phyloP scores from a whole-genome alignment of 2,888 invertebrate genomes.

The Carabus problematicus region DNA sequence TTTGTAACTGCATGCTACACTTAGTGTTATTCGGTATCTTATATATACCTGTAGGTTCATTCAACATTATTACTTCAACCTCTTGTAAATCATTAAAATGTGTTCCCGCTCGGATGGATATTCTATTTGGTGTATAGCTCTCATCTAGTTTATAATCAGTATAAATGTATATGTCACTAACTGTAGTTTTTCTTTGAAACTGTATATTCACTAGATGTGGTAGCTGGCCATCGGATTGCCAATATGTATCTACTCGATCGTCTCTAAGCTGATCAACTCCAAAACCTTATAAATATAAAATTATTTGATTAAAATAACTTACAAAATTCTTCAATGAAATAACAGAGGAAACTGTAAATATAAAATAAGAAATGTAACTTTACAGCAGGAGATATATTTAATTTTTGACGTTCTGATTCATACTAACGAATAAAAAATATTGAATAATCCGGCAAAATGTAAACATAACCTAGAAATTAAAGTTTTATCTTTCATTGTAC shows the following conservation, averaged over 20 bases:
- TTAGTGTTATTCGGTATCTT: conserved; percentile 9
- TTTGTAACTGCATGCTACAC: conserved; percentile 14
- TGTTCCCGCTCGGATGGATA: conserved; percentile 91
- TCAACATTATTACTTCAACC: conserved; percentile 90
- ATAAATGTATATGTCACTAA: conserved; percentile 95
- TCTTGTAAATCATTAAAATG: conserved; percentile 97
- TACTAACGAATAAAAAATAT: too few relatives aligned
- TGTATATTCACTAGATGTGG: conserved; percentile 98
- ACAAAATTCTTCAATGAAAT: not conserved
- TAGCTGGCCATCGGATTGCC: conserved; percentile 99
- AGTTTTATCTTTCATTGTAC: conserved; percentile 58
- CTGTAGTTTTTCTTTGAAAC: conserved; percentile 92
- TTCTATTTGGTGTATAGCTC: conserved; percentile 96
- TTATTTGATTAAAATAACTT: conserved; percentile 10
- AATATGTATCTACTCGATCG: conserved; percentile 95
- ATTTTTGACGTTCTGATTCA: too few relatives aligned
- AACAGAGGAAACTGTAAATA: conserved; percentile 1
- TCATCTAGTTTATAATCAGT: conserved; percentile 98
- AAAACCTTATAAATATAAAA: conserved; percentile 72
- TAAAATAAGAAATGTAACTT: not conserved
- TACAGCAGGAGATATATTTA: too few relatives aligned
- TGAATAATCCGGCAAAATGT: not conserved
- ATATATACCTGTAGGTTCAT: conserved; percentile 81
- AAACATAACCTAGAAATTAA: conserved; percentile 20
- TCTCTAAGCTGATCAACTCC: conserved; percentile 97